Base-by-base conservation (phyloP, 2,113 vertebrate genomes). In the Notiomystis cincta region DNA sequence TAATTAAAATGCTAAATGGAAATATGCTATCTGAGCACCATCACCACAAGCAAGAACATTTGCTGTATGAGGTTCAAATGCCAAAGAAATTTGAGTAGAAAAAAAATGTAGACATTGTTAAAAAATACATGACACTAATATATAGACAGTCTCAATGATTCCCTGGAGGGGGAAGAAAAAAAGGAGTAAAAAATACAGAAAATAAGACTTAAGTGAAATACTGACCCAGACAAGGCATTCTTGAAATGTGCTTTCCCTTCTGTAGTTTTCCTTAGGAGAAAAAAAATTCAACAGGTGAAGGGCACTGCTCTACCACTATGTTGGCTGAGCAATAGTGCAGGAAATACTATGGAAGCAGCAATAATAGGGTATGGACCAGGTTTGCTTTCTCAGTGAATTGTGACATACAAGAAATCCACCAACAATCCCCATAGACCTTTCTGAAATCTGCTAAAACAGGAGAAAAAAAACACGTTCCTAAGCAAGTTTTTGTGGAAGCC, bases 21-120 rank as follows among this genome's bases (percentile, higher is more conserved):
- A 65, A 69, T 8, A 1, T 4, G 35, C 7, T 22, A 27, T 27
- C 28, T 45, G 1, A 72, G 30, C 0, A 0, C 9, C 7, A 31
- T 4, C 25, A 44, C 23, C 51, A 56, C 16, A 65, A 67, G 15
- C 12, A 82, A 54, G 21, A 91, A 18, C 7, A 38, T 28, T 45
- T 35, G 7, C 45, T 72, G 4, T 22, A 23, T 27, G 19, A 69
- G 11, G 19, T 60, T 70, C n/a, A 81, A 83, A 45, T 5, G 1
- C 3, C n/a, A 37, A 56, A 64, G 8, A 45, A 57, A n/a, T 87
- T 21, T 62, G 13, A 50, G 5, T 27, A 70, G 5, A 19, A 64
- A 54, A 54, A 33, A 56, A 61, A 42, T 15, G 9, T 11, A 73
- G 47, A 14, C 8, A 11, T 23, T 42, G 23, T n/a, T 61, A 6